Percentiles rank a stretch among this genome's conserved stretches.
These are phyloP conservation scores for Limnephilus rhombicus DNA, from an alignment of 2,888 invertebrate species.

Conservation along the genomic window DNA sequence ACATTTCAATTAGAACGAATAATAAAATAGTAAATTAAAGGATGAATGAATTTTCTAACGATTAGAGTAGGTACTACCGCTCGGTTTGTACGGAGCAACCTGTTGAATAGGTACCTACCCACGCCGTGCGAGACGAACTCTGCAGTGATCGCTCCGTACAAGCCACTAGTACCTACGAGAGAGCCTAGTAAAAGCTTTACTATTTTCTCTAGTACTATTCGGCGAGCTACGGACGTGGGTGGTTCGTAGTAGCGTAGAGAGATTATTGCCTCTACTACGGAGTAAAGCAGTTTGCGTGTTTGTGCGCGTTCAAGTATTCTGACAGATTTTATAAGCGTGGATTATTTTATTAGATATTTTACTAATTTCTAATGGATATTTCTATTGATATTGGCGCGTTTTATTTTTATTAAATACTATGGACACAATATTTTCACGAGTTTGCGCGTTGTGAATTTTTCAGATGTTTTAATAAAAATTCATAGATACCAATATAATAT, in stretches of 20 bases:
- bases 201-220: slow-evolving; percentile 23
- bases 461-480: neutral
- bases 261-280: neutral
- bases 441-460: neutral
- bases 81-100: slow-evolving; percentile 7
- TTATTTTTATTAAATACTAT: too few relatives aligned
- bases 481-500: neutral
- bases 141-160: neutral
- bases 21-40: neutral
- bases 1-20: neutral
- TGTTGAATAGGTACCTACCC: neutral
- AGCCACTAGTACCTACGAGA: neutral
- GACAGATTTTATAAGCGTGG: neutral
- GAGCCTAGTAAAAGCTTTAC: slow-evolving; percentile 31
- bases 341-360: neutral
- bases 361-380: neutral
- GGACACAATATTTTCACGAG: neutral
- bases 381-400: too few relatives aligned
- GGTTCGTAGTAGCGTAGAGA: slow-evolving; percentile 17
- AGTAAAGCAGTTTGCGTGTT: neutral
- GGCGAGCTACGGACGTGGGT: slow-evolving; percentile 24
- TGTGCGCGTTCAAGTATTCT: neutral
- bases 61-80: neutral
- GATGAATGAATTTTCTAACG: neutral
- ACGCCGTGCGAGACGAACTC: neutral